A percentile compares a stretch with the other conserved stretches of the same genome.
Conservation (phyloP, 1,140 invertebrate species). For the Archivesica marissinica region DNA sequence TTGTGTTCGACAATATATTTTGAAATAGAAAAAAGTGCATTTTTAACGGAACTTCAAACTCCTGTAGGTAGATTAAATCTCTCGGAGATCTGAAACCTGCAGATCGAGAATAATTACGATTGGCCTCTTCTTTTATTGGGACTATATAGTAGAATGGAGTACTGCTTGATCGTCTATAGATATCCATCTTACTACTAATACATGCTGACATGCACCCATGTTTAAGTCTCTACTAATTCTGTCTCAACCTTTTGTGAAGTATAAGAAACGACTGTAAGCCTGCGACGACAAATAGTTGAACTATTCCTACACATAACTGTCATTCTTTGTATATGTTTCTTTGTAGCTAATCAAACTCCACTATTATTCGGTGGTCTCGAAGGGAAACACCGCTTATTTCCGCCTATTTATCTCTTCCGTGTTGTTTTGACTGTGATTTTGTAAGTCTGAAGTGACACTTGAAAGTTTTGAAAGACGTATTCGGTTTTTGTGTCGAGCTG, state of each 20-base stretch:
- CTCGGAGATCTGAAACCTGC: no score
- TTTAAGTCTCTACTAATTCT: conserved; percentile 13
- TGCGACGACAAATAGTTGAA: neutral
- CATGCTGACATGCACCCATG: neutral
- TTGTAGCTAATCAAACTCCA: neutral
- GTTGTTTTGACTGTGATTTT: neutral
- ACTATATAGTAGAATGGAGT: no score
- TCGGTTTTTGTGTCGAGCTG: neutral
- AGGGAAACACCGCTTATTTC: neutral
- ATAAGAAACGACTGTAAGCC: neutral
- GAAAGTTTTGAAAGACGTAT: neutral
- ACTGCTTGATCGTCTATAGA: neutral
- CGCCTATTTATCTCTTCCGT: neutral
- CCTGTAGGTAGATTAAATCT: no score
- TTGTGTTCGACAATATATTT: no score
- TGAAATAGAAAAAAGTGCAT: no score
- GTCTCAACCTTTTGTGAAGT: no score
- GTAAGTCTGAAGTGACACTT: neutral
- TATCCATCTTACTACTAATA: neutral
- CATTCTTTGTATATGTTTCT: neutral
- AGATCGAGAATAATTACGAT: no score
- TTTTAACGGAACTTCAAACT: no score
- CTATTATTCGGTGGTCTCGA: neutral
- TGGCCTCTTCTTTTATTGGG: no score
- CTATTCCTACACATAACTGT: neutral